Evolutionary conservation across 2,113 vertebrate genomes (phyloP), one percentile per base, ranked within the genome.

Genomic region (Pholis gunnellus): DNA sequence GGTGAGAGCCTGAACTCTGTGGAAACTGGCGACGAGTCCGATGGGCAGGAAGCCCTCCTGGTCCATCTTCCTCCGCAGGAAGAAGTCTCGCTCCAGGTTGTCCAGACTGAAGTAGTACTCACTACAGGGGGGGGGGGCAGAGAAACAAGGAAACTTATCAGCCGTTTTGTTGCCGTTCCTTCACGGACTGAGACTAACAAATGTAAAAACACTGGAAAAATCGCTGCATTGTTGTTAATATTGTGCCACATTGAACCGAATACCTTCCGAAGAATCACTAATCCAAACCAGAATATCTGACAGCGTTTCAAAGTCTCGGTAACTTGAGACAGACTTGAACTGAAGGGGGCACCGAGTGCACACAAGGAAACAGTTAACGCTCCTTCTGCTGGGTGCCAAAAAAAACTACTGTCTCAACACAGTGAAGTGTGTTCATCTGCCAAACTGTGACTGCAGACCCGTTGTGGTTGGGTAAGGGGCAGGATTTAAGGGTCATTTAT

Each of bases 21-120:
- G 98, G 94, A 99, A 99, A 82, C 97, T 97, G 75, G 97, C 97
- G 0, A 99, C 96, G 44, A 99, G 96, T 4, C 95, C 95, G 66
- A 99, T 92, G 44, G 98, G 97, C 82, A 99, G 95, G 90, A 99
- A 99, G 14, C 98, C 98, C 0, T 96, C 97, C 0, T 95, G 88
- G 78, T 99, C 98, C 98, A 99, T 99, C 93, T 99, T 99, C 86
- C 97, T 95, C 60, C 98, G 94, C 88, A 99, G 94, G 95, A 99
- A 99, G 87, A 99, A 98, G 87, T 99, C 98, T 44, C 98, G 92
- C 92, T 99, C 96, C 94, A 99, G 92, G 89, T 99, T 99, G 92
- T 98, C 98, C 87, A 98, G 94, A 0, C 98, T 99, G 94, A 99
- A 99, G 95, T 99, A 99, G 90, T 99, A 99, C 34, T 99, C 98